These are phyloP conservation scores for Ailurus styani DNA, from an alignment of 2,113 vertebrate species.

Conservation along the genomic window DNA sequence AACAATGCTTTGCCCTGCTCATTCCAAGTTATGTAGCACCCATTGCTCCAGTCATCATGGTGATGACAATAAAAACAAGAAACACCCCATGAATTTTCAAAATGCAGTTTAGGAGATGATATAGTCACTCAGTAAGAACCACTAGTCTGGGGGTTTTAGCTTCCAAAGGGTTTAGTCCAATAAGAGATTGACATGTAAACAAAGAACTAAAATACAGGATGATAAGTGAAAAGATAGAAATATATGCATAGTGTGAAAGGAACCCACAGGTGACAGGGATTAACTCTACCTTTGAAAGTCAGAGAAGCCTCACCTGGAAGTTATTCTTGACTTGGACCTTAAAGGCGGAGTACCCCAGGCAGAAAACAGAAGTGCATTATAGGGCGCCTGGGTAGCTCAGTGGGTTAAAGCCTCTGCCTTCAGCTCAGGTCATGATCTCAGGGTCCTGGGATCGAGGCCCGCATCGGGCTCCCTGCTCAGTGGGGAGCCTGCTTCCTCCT, in stretches of 20 bases:
- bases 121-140: background rate
- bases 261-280: background rate
- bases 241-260: background rate
- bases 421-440: too few relatives aligned
- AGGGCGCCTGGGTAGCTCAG: too few relatives aligned
- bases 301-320: background rate
- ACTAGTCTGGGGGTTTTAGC: background rate
- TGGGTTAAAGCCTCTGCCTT: too few relatives aligned
- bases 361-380: background rate
- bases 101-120: background rate
- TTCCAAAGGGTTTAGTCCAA: background rate
- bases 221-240: background rate
- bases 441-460: too few relatives aligned
- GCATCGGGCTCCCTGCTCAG: too few relatives aligned
- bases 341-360: background rate
- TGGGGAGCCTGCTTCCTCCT: too few relatives aligned
- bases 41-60: background rate
- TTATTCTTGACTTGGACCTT: background rate
- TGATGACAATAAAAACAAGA: background rate
- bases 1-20: background rate
- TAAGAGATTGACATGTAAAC: background rate
- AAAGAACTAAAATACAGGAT: background rate
- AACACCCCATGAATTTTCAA: background rate
- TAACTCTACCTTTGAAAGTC: background rate
- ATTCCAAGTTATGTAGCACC: background rate